phyloP scores from a whole-genome alignment of 2,888 invertebrate genomes.

The Hirtodrosophila duncani region DNA sequence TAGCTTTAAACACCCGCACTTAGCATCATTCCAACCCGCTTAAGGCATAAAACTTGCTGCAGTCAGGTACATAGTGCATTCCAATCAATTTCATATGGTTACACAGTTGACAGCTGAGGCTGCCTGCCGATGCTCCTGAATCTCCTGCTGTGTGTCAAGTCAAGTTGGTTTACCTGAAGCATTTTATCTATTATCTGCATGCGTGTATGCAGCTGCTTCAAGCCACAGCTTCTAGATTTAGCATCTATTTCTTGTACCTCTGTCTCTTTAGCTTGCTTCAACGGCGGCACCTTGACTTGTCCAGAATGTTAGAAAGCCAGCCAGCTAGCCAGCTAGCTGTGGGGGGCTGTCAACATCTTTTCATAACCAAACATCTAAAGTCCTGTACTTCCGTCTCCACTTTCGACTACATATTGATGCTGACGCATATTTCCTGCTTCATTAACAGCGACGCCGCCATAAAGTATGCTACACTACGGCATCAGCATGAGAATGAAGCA shows the following conservation, averaged over 20 bases:
- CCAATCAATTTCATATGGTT: slow-evolving; percentile 37
- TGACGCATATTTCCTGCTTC: slow-evolving; percentile 69
- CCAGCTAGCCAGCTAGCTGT: too few relatives aligned
- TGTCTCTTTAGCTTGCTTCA: too few relatives aligned
- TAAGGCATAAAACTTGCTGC: too few relatives aligned
- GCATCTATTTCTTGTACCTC: too few relatives aligned
- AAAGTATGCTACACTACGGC: slow-evolving; percentile 52
- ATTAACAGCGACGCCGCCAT: slow-evolving; percentile 57
- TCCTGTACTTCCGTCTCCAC: background rate
- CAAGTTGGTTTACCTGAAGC: slow-evolving; percentile 25
- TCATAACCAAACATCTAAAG: slow-evolving; percentile 11
- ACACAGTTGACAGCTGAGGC: slow-evolving; percentile 10
- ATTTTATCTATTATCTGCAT: slow-evolving; percentile 43
- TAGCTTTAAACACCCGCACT: too few relatives aligned
- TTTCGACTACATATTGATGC: slow-evolving; percentile 53
- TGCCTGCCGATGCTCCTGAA: background rate
- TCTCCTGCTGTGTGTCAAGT: too few relatives aligned
- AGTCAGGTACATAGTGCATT: too few relatives aligned
- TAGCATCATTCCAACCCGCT: too few relatives aligned
- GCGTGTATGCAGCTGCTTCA: slow-evolving; percentile 34
- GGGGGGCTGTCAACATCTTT: background rate
- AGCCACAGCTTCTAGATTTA: too few relatives aligned
- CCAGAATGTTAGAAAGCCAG: slow-evolving; percentile 6
- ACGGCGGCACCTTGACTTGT: slow-evolving; percentile 29
- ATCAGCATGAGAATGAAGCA: background rate